Percentiles rank a stretch among this genome's conserved stretches.
Conservation (phyloP, 2,888 invertebrate species). For the Agrotis puta region DNA sequence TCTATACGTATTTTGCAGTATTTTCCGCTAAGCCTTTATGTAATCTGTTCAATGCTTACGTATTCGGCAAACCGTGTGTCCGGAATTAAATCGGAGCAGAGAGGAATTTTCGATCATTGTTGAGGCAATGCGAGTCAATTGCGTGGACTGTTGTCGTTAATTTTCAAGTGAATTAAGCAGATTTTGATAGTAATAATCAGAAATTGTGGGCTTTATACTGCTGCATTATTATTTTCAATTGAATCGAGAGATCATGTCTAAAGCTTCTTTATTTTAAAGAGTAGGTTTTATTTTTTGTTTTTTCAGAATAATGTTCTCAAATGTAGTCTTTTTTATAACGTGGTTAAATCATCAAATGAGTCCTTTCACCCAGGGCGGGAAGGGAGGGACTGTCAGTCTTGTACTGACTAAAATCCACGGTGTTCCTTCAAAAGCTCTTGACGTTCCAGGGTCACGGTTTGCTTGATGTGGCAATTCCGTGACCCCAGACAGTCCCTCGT, state of each 20-base stretch:
- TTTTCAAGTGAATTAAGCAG: conserved; percentile 22
- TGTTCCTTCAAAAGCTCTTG: too few relatives aligned
- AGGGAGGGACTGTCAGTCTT: too few relatives aligned
- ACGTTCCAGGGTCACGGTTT: too few relatives aligned
- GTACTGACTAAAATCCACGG: too few relatives aligned
- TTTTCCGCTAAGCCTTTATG: conserved; percentile 50
- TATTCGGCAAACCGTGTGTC: conserved; percentile 46
- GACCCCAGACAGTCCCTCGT: too few relatives aligned
- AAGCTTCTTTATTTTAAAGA: background rate
- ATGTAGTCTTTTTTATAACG: too few relatives aligned
- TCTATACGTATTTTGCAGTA: conserved; percentile 6
- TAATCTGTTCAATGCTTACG: conserved; percentile 45
- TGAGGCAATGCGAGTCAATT: conserved; percentile 47
- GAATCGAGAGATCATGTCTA: background rate
- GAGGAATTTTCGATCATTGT: conserved; percentile 52
- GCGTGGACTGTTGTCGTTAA: conserved; percentile 31
- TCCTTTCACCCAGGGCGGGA: too few relatives aligned
- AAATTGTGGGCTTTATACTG: background rate
- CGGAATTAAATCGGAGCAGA: conserved; percentile 63
- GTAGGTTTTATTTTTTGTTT: too few relatives aligned
- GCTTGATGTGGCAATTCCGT: too few relatives aligned
- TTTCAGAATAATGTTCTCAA: too few relatives aligned
- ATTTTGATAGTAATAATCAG: conserved; percentile 17
- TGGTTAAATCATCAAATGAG: too few relatives aligned
- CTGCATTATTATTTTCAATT: conserved; percentile 10